Evolutionary conservation across 2,888 invertebrate species (phyloP), one percentile per base, ranked within the genome.

Genomic region (Clitarchus hookeri): DNA sequence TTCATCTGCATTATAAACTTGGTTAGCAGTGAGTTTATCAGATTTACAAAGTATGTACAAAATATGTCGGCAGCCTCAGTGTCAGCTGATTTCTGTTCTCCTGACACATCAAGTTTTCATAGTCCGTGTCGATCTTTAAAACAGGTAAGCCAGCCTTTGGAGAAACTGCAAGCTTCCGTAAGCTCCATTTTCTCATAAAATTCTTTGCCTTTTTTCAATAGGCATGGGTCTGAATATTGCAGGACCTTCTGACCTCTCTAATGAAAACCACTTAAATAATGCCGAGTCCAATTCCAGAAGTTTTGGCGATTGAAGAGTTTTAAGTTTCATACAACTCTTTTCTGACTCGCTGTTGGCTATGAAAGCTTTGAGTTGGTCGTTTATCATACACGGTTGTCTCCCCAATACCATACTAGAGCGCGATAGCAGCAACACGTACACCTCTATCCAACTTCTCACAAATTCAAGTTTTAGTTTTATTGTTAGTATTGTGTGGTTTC

Each of bases 211-310:
- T 6, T 65, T 65, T 65, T n/a, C 23, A n/a, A 65, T 23, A 9
- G 16, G 8, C 65, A 23, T 65, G 8, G 65, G 65, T 8, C 65
- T 23, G 1, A 23, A 65, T 65, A 65, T n/a, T 65, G 19, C n/a
- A 3, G 65, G 11, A 65, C 65, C 65, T 65, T 65, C 65, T 23
- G 65, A 65, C 23, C 65, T 65, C 65, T 65, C 16, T 23, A 65
- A 65, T 65, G 65, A 65, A 65, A 65, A 65, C 65, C 23, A 65
- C 65, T 65, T 65, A 65, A 65, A 65, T 65, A 65, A 65, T 65
- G n/a, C 65, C 1, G 65, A 65, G 65, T 65, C 65, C 65, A 12
- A 65, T 65, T 65, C 23, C 1, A n/a, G 8, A 16, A 65, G 65
- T 65, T 65, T 65, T 19, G 65, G 65, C 0, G 23, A 11, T 6